Base-by-base conservation (phyloP, 2,797 vertebrate genomes). In the Neomorphus geoffroyi region DNA sequence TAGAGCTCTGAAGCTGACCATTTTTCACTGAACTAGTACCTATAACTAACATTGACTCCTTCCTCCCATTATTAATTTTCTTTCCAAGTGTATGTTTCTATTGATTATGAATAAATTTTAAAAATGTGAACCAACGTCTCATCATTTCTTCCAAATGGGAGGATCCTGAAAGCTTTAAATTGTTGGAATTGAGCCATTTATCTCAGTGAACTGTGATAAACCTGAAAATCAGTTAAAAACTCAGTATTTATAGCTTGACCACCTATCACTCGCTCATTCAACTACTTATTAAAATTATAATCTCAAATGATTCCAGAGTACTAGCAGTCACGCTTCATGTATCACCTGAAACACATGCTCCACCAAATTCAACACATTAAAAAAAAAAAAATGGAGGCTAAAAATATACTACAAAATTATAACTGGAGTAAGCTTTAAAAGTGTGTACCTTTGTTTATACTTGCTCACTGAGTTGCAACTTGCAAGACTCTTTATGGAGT, bases 251-350 rank as follows among this genome's bases (percentile, higher is more conserved):
- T 21, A 66, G 41, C 16, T 72, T 81, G 61, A 61, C 62, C 1
- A 1, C 18, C 26, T 41, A 79, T 79, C 74, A 53, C 32, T 85
- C 45, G 74, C 21, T 93, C 57, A 83, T 73, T 81, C 71, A 88
- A 51, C n/a, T 90, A 83, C 88, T 81, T 84, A 92, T 73, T 74
- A 73, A 74, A 94, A 88, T 78, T 71, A 88, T 22, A 51, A 88
- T 78, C 69, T 67, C 69, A 78, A 91, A 94, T 48, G 1, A 86
- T 66, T 73, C 41, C 51, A 78, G 56, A 87, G 73, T 64, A 80
- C 72, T 88, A 86, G 28, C 93, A 81, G 26, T 41, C 50, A 81
- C 26, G 43, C 64, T 79, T 72, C 67, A 61, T 18, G 32, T 32
- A 85, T 11, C 8, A 41, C 41, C 45, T 69, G 21, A 91, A 89